Base-by-base conservation (phyloP, 2,888 invertebrate genomes). In the Amorpha juglandis region DNA sequence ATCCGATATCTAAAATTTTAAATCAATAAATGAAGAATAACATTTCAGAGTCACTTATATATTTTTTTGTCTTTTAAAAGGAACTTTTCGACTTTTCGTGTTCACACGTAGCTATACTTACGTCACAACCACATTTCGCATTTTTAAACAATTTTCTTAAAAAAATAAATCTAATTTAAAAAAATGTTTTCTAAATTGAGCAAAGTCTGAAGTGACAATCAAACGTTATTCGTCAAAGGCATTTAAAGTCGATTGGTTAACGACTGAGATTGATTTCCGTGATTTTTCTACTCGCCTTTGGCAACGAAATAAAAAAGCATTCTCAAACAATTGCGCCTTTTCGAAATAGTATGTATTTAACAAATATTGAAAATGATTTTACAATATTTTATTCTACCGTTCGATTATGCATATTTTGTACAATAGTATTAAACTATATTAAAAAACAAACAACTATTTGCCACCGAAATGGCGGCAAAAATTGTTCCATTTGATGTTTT, bases 121-220 rank as follows among this genome's bases (percentile, higher is more conserved):
- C 84, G 74, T 92, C 92, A 92, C 92, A 92, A 92, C 92, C 91
- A 84, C 90, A 74, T 81, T 87, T 83, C 78, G 74, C 76, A 75
- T 79, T 81, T 63, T 76, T 67, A 74, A 83, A 81, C 79, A 71
- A 79, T 83, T 74, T 64, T 65, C 27, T 27, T 27, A 27, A 79
- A 82, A 77, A 82, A 77, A 73, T 67, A 71, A 67, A 72, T 75
- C 77, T 81, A 81, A 79, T 77, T 77, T 68, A 76, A 84, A 83
- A 86, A 78, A 64, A 83, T 83, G 74, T 77, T 74, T 80, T 82
- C 86, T 90, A 87, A 87, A 85, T 92, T 92, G 92, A 92, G 92
- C 92, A 92, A 89, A 74, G 75, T 84, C 81, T 71, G 74, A 87
- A 85, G 91, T 91, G 91, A 92, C 90, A 77, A 78, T 88, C 73